Percentiles rank a stretch among this genome's conserved stretches.
Conservation (phyloP, 2,797 vertebrate genomes). For the Liparis tanakae region DNA sequence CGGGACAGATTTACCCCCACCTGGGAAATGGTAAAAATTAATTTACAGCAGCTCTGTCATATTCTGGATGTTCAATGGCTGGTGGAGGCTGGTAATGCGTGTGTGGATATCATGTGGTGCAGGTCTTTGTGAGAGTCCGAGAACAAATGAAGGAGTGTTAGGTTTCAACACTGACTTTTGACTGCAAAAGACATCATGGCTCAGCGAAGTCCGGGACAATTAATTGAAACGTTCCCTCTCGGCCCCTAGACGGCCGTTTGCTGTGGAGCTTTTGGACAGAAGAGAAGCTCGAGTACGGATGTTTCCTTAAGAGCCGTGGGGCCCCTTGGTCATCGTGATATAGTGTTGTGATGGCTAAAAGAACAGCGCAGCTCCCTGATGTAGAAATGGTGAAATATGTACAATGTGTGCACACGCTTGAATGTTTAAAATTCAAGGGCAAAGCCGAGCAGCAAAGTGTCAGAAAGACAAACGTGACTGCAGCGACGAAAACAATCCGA, state of each 20-base stretch:
- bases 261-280: conserved; percentile 25
- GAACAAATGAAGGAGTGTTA: conserved; percentile 61
- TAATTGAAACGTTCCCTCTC: conserved; percentile 58
- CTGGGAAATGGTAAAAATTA: conserved; percentile 42
- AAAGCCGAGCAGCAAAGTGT: conserved; percentile 8
- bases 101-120: conserved; percentile 35
- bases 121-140: conserved; percentile 39
- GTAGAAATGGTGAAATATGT: not conserved
- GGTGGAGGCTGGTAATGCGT: conserved; percentile 18
- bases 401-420: not conserved
- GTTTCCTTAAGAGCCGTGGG: conserved; percentile 36
- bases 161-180: conserved; percentile 67
- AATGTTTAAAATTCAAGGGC: conserved; percentile 27
- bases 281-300: conserved; percentile 17
- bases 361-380: not conserved
- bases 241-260: conserved; percentile 54
- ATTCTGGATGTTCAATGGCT: conserved; percentile 39
- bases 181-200: conserved; percentile 74
- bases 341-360: conserved; percentile 15
- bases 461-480: conserved; percentile 12
- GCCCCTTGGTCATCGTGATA: conserved; percentile 39
- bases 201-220: conserved; percentile 44
- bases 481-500: conserved; percentile 55
- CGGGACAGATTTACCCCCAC: conserved; percentile 20
- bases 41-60: conserved; percentile 52